Evolutionary conservation across 2,113 vertebrate genomes (phyloP).

Genomic region (Anguilla japonica): DNA sequence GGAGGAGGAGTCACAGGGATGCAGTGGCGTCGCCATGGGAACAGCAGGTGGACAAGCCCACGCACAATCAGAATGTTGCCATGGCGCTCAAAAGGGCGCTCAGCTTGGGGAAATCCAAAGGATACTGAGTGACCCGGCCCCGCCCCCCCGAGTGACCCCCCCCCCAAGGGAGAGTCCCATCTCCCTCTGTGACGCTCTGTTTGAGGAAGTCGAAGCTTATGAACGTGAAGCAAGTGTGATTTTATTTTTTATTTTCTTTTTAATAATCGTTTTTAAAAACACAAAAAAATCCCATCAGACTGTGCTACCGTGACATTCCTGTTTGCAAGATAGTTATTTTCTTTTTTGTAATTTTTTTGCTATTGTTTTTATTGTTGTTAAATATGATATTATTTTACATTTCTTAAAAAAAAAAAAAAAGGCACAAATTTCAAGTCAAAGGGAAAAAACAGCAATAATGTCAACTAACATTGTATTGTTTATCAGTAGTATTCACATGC

Average conservation of each 20-base stretch:
- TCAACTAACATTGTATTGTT: slow-evolving; percentile 83
- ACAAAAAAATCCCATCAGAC: slow-evolving; percentile 66
- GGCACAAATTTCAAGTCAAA: slow-evolving; percentile 78
- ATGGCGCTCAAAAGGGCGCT: slow-evolving; percentile 53
- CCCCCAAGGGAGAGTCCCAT: too few relatives aligned
- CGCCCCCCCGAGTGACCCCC: too few relatives aligned
- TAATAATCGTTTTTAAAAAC: slow-evolving; percentile 28
- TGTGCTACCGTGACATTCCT: slow-evolving; percentile 80
- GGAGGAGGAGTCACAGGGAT: slow-evolving; percentile 40
- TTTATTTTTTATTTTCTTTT: slow-evolving; percentile 64
- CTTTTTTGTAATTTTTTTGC: slow-evolving; percentile 49
- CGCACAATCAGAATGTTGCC: slow-evolving; percentile 49
- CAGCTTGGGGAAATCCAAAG: slow-evolving; percentile 52
- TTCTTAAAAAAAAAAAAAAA: slow-evolving; percentile 71
- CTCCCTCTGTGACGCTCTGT: slow-evolving; percentile 63
- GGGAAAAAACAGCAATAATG: slow-evolving; percentile 84
- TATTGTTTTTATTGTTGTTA: slow-evolving; percentile 48
- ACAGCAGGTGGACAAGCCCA: slow-evolving; percentile 46
- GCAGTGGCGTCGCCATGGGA: neutral
- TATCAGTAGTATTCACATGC: slow-evolving; percentile 84
- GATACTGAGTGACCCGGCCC: slow-evolving; percentile 51
- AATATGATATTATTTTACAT: slow-evolving; percentile 69
- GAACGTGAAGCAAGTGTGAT: slow-evolving; percentile 50
- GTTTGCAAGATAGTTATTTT: slow-evolving; percentile 68
- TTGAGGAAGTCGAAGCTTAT: slow-evolving; percentile 50